Conservation (phyloP, 2,888 invertebrate species). For the Toxonevra muliebris region DNA sequence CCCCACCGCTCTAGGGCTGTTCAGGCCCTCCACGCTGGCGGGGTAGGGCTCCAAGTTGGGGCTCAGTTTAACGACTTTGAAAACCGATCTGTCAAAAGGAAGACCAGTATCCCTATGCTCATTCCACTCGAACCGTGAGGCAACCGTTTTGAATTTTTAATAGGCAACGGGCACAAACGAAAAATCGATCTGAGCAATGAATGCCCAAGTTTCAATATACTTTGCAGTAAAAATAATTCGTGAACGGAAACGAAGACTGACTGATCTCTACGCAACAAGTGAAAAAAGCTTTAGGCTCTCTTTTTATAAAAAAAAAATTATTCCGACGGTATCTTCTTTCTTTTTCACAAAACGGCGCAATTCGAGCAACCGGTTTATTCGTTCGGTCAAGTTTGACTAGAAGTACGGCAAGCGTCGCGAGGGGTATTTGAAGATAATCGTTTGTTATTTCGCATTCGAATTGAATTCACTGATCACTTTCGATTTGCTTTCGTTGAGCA, state of each 20-base stretch:
- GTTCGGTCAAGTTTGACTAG: neutral
- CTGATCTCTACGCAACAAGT: slow-evolving; percentile 14
- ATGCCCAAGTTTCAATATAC: slow-evolving; percentile 34
- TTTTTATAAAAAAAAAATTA: neutral
- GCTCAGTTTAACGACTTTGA: slow-evolving; percentile 67
- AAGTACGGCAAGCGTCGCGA: neutral
- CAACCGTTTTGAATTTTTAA: slow-evolving; percentile 65
- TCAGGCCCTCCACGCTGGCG: slow-evolving; percentile 68
- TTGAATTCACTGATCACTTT: neutral
- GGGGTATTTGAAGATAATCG: neutral
- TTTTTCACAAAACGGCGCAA: too few species aligned
- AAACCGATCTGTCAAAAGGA: slow-evolving; percentile 65
- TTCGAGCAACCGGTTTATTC: neutral
- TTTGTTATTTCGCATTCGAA: neutral
- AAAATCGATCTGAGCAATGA: slow-evolving; percentile 37
- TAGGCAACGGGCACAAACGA: slow-evolving; percentile 50
- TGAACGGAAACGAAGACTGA: neutral
- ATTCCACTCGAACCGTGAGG: slow-evolving; percentile 66
- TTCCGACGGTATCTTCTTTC: neutral
- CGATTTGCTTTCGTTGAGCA: neutral
- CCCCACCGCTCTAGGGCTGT: slow-evolving; percentile 76
- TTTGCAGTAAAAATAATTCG: slow-evolving; percentile 12
- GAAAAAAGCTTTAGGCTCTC: too few species aligned
- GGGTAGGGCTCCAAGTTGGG: slow-evolving; percentile 67
- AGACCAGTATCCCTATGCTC: slow-evolving; percentile 65